Evolutionary conservation across 1,140 invertebrate species (phyloP).

Genomic region (Muscidifurax raptorellus): DNA sequence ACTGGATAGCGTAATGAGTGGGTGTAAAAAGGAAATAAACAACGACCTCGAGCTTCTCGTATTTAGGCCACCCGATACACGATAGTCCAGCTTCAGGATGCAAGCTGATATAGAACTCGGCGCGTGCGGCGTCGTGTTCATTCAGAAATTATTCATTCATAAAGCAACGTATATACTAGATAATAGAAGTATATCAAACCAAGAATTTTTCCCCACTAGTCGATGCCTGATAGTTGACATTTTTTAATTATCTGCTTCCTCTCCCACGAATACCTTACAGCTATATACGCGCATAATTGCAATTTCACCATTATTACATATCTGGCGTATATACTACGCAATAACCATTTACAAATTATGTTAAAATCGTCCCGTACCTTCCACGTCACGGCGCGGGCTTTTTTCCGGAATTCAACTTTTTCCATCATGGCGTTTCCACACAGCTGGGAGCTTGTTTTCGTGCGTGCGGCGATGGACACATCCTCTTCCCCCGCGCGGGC

Average conservation of each 20-base stretch:
- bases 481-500: constrained; percentile 30
- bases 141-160: constrained; percentile 61
- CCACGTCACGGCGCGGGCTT: too few species aligned
- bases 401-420: not conserved
- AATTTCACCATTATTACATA: not conserved
- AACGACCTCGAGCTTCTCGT: constrained; percentile 69
- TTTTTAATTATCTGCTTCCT: constrained; percentile 38
- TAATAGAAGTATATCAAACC: constrained; percentile 14
- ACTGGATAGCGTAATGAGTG: constrained; percentile 54
- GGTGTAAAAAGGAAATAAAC: constrained; percentile 71
- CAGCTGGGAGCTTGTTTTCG: not conserved
- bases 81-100: constrained; percentile 70
- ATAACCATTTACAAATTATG: too few species aligned
- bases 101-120: constrained; percentile 65
- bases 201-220: constrained; percentile 38
- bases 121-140: constrained; percentile 59
- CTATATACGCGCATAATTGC: too few species aligned
- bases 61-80: constrained; percentile 73
- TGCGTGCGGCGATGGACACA: constrained; percentile 8
- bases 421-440: not conserved
- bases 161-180: constrained; percentile 35
- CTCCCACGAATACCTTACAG: too few species aligned
- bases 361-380: too few species aligned
- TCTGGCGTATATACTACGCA: too few species aligned
- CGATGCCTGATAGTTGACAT: constrained; percentile 32